Conservation (phyloP, 1,140 invertebrate species). For the Drosophila quadrilineata region DNA sequence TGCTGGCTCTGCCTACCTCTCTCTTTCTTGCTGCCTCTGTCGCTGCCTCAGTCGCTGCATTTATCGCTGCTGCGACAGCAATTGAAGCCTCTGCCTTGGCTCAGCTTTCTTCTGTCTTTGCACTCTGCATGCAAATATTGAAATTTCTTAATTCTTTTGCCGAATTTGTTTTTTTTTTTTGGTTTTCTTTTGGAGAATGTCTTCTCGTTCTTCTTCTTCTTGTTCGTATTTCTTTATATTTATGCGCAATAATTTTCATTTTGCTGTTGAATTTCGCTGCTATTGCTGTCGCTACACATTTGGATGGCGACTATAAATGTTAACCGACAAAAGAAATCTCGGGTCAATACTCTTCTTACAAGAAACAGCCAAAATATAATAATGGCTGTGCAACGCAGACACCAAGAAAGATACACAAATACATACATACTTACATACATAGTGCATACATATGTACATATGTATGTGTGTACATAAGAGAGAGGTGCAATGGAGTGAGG, state of each 20-base stretch:
- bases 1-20: not conserved
- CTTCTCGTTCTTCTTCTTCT: slow-evolving; percentile 8
- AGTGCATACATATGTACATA: too few species aligned
- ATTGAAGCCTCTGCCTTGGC: not conserved
- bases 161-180: slow-evolving; percentile 20
- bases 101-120: slow-evolving; percentile 12
- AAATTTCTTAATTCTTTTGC: slow-evolving; percentile 51
- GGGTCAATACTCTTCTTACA: slow-evolving; percentile 49
- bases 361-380: slow-evolving; percentile 25
- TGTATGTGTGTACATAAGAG: too few species aligned
- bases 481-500: not conserved
- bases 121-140: slow-evolving; percentile 33
- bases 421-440: too few species aligned
- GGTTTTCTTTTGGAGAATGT: slow-evolving; percentile 26
- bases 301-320: slow-evolving; percentile 26
- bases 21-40: not conserved
- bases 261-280: slow-evolving; percentile 17
- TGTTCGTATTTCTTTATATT: too few species aligned
- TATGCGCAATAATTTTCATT: slow-evolving; percentile 49
- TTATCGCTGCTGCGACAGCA: not conserved
- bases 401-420: too few species aligned
- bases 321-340: slow-evolving; percentile 45
- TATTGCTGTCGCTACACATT: slow-evolving; percentile 7
- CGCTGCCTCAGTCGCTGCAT: not conserved
- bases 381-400: slow-evolving; percentile 16